Evolutionary conservation across 2,888 invertebrate species (phyloP), one percentile per base, ranked within the genome.

Genomic region (Graphium colonna): DNA sequence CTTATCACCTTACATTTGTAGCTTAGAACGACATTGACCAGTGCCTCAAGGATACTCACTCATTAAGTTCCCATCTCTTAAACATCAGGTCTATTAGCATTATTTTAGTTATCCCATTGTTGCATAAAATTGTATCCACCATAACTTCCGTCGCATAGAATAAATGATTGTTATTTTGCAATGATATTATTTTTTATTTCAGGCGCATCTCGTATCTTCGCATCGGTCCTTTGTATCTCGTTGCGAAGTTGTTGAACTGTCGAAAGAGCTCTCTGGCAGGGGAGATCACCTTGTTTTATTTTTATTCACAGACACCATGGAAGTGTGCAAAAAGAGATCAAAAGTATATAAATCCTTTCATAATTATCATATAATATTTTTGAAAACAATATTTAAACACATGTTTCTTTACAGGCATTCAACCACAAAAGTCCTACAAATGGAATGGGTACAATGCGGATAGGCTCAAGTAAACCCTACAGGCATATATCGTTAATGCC

Each of bases 291-390:
- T 99, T 58, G 94, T 97, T 62, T 87, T 99, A 61, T 98, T 98
- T 80, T 91, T 99, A 21, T 99, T 99, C 84, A 96, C 97, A 36
- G 98, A 99, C 86, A 95, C 96, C 56, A 92, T 98, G 76, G 98
- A 98, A 90, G 97, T 98, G 71, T 95, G 95, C 83, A 95, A 95
- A 76, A 94, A 95, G 77, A 92, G 96, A 68, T 95, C 95, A 42
- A 95, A 95, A 79, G 94, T 90, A 56, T 71, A 73, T 64, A 55
- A 39, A 36, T 21, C 13, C 8, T 10, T 21, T 5, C 21, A 21
- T 21, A 21, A 21, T n/a, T n/a, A n/a, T n/a, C n/a, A n/a, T n/a
- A n/a, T n/a, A n/a, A n/a, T 26, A 5, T 26, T 5, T 26, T 26
- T 26, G 26, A 7, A 26, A 7, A 26, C 7, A 5, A 5, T 26